Base-by-base conservation (phyloP, 1,140 invertebrate species). In the Pemphigus obesinymphae region DNA sequence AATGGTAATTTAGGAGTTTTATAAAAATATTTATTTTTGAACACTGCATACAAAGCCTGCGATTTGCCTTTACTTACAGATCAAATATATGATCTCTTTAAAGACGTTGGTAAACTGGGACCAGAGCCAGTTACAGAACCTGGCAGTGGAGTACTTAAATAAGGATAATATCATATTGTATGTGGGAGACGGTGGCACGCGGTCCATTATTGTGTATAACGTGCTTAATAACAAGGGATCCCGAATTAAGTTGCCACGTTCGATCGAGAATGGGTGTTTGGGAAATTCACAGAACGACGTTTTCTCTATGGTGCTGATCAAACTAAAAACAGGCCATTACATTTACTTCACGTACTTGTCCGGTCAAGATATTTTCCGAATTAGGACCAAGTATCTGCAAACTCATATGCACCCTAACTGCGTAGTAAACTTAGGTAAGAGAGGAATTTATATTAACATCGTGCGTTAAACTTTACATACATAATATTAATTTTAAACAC, bases 141-240 rank as follows among this genome's bases (percentile, higher is more conserved):
- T 92, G 10, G 88, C 89, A 17, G 88, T 90, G n/a, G 90, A 91
- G 63, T 90, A 90, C 83, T 85, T 85, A 20, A 83, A 85, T 0
- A 88, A 90, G 82, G 89, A 88, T 2, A 86, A 87, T 0, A 86
- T 86, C 11, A 90, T 89, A 82, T 85, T 91, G 15, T 92, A 91
- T 84, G 88, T 92, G 0, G 89, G 88, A 20, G 91, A 92, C 86
- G 90, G 90, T 3, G 90, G 89, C 1, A 88, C 88, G 20, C 86
- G 89, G 17, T 88, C 90, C 0, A 89, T 92, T 29, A 86, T 92
- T 10, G 91, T 92, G 0, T 91, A 89, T 82, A 90, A 92, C 84
- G 88, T 91, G 2, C 87, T 87, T 26, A 88, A 87, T 3, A 87
- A 87, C 83, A 88, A 86, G 17, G 90, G 90, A 11, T 83, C 29